Base-by-base conservation (phyloP, 2,888 invertebrate genomes). In the Caenorhabditis sp. region DNA sequence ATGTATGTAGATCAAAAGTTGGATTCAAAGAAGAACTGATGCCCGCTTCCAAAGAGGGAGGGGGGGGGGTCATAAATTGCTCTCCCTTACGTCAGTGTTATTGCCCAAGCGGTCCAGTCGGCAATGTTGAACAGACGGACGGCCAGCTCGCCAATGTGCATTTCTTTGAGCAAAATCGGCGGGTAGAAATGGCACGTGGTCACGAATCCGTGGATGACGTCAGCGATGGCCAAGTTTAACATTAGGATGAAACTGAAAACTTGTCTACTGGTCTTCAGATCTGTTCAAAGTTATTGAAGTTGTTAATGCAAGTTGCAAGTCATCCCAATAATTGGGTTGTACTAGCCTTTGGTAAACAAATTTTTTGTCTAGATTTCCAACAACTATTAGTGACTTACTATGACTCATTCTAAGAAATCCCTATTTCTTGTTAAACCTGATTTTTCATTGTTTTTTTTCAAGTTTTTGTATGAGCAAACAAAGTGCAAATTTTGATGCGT, bases 61-160 rank as follows among this genome's bases (percentile, higher is more conserved):
- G n/a, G n/a, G n/a, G n/a, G n/a, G n/a, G n/a, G n/a, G n/a, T 50
- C 61, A 67, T 67, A 69, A 69, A 64, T 79, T 79, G 11, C 40
- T 1, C 32, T 11, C 11, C 20, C 85, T 72, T 72, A 90, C 88
- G 90, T 92, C 53, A 91, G 69, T 20, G 91, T 92, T 53, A 92
- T 89, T 37, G 90, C 88, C 91, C 91, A 91, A 20, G 91, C 91
- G 2, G 91, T 90, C 91, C 91, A 91, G 71, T 91, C 91, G 76
- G 91, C 80, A 20, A 90, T 86, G 80, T 92, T 91, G 80, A 90
- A 90, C 13, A 90, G 77, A 20, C 90, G 87, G 67, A 90, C 80
- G 13, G 84, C 89, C 35, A 88, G 53, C 32, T 87, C 84, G 20
- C 88, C 85, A n/a, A 90, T 74, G 65, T 85, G 85, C 67, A 85